Percentiles rank a stretch among this genome's conserved stretches.
These are phyloP conservation scores for Papilio helenus DNA, from an alignment of 1,140 invertebrate species.

Conservation along the genomic window DNA sequence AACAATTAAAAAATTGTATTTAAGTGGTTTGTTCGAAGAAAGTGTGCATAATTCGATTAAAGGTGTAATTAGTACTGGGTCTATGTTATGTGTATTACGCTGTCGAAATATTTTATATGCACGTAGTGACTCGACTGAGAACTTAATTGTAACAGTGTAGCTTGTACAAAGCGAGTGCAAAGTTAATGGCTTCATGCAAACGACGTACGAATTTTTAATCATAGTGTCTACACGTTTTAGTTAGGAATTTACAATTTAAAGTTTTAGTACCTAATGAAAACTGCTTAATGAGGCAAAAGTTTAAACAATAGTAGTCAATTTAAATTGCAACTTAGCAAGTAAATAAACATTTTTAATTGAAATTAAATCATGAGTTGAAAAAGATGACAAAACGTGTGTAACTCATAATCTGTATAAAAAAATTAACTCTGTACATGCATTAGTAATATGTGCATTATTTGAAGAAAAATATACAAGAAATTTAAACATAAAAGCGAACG, in stretches of 20 bases:
- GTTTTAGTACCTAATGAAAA: background rate
- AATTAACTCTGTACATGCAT: no score
- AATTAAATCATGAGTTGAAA: no score
- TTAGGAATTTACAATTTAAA: background rate
- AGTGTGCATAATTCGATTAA: background rate
- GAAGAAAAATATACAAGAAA: no score
- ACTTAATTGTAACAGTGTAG: slow-evolving; percentile 5
- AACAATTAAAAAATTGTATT: background rate
- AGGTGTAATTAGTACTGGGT: background rate
- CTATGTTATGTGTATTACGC: background rate
- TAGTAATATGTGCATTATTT: no score
- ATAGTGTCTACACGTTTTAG: background rate
- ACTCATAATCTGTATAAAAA: no score
- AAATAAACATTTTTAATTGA: no score
- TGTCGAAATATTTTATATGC: background rate
- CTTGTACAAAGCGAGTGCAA: slow-evolving; percentile 7
- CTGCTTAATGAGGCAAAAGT: background rate
- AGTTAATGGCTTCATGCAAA: background rate
- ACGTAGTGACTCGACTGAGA: background rate
- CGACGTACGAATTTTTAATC: background rate
- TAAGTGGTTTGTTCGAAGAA: background rate
- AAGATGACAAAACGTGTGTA: no score
- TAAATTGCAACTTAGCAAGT: no score
- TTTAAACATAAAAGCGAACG: no score
- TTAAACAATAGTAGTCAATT: background rate